Percentiles rank a stretch among this genome's conserved stretches.
Conservation (phyloP, 1,140 invertebrate genomes). For the Pseudomyrmex gracilis region DNA sequence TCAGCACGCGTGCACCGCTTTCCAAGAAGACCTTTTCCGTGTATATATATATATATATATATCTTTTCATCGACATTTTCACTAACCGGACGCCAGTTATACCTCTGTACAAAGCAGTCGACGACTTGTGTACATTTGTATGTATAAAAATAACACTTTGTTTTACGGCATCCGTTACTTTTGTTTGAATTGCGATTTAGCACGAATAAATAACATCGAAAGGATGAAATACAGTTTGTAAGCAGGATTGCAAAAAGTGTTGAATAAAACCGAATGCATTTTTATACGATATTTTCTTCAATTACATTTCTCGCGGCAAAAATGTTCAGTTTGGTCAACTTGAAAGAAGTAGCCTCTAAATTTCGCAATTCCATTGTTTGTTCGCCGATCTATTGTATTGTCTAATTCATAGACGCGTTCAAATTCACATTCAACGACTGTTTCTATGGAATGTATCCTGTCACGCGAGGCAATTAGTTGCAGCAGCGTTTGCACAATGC, state of each 20-base stretch:
- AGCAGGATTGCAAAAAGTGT: neutral
- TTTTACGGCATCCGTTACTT: neutral
- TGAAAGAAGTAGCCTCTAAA: neutral
- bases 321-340: neutral
- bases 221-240: neutral
- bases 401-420: conserved; percentile 8
- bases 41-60: no score
- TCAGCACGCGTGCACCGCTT: conserved; percentile 47
- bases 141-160: neutral
- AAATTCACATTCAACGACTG: conserved; percentile 8
- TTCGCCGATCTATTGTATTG: neutral
- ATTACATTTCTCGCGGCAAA: neutral
- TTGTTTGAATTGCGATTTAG: neutral
- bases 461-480: conserved; percentile 38
- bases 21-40: conserved; percentile 35
- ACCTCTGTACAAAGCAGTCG: neutral
- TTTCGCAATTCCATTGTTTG: neutral
- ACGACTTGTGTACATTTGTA: no score
- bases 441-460: conserved; percentile 14
- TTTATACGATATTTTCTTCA: neutral
- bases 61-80: conserved; percentile 42
- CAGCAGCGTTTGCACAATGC: conserved; percentile 23
- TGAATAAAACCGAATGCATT: neutral
- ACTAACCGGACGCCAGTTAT: neutral
- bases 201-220: no score